These are phyloP conservation scores for Sakesphorus luctuosus DNA, from an alignment of 2,113 vertebrate genomes.

Conservation along the genomic window DNA sequence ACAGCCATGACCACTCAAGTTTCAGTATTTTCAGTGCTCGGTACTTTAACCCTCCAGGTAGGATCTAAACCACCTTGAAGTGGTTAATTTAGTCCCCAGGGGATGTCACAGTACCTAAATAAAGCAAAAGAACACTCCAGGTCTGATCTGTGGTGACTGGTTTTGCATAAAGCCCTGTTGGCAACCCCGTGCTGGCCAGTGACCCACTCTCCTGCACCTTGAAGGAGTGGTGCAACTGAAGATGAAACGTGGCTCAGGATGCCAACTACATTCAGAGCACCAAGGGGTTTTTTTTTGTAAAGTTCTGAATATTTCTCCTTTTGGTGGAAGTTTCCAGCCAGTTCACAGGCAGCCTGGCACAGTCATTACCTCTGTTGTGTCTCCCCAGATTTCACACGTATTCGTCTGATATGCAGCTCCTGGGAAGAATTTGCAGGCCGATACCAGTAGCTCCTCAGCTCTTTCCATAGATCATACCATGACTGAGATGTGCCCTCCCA, in stretches of 20 bases:
- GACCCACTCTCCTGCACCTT: no score
- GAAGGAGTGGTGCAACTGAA: neutral
- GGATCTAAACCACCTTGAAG: neutral
- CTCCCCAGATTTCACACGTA: conserved; percentile 93
- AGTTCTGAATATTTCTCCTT: neutral
- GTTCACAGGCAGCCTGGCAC: rapidly evolving
- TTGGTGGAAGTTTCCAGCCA: neutral
- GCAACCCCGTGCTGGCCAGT: neutral
- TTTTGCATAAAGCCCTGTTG: neutral
- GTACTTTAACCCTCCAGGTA: neutral
- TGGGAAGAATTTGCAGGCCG: neutral
- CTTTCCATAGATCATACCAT: conserved; percentile 81
- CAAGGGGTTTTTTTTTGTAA: no score
- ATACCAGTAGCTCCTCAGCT: conserved; percentile 77
- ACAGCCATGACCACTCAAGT: rapidly evolving
- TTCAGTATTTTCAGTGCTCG: neutral
- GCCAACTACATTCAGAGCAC: neutral
- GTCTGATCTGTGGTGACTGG: neutral
- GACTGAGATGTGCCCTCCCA: conserved; percentile 85
- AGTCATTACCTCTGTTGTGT: conserved; percentile 87
- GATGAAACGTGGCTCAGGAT: neutral
- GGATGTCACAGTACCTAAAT: neutral
- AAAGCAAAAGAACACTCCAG: neutral
- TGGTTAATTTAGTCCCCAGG: neutral
- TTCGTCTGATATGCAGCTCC: conserved; percentile 84